These are phyloP conservation scores for Itoplectis maculator DNA, from an alignment of 2,888 invertebrate genomes.

Conservation along the genomic window DNA sequence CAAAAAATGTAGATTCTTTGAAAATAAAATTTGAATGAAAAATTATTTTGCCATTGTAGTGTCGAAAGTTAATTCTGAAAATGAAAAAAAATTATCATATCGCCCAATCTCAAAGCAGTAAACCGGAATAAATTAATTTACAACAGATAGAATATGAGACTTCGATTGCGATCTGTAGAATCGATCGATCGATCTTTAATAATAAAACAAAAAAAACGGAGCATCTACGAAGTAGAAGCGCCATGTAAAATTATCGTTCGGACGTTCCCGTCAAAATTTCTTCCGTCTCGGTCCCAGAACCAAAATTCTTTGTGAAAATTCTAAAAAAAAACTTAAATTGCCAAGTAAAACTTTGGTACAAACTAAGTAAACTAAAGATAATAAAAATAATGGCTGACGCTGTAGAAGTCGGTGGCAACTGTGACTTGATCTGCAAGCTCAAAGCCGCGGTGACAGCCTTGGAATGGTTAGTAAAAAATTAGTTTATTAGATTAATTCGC, in stretches of 20 bases:
- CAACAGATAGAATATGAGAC: too few species aligned
- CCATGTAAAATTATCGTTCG: conserved; percentile 33
- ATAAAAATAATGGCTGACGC: conserved; percentile 43
- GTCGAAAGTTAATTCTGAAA: background rate
- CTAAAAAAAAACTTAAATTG: conserved; percentile 4
- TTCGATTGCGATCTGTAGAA: background rate
- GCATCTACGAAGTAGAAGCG: conserved; percentile 48
- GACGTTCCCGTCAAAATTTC: conserved; percentile 15
- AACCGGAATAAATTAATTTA: background rate
- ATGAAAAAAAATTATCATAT: background rate
- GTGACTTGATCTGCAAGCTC: conserved; percentile 56
- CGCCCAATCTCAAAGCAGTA: background rate
- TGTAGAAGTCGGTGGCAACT: conserved; percentile 39
- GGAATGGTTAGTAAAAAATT: conserved; percentile 61
- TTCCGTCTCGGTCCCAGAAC: conserved; percentile 41
- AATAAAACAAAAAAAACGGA: conserved; percentile 51
- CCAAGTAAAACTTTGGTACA: conserved; percentile 34
- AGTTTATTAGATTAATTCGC: background rate
- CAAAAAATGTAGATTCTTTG: background rate
- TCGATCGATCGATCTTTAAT: conserved; percentile 40
- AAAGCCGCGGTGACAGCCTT: conserved; percentile 61
- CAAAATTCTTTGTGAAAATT: conserved; percentile 40
- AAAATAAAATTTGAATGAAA: background rate
- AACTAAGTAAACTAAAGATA: conserved; percentile 4
- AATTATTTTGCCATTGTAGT: background rate